Evolutionary conservation across 2,888 invertebrate genomes (phyloP).

Genomic region (Cryptocheilus praepositus): DNA sequence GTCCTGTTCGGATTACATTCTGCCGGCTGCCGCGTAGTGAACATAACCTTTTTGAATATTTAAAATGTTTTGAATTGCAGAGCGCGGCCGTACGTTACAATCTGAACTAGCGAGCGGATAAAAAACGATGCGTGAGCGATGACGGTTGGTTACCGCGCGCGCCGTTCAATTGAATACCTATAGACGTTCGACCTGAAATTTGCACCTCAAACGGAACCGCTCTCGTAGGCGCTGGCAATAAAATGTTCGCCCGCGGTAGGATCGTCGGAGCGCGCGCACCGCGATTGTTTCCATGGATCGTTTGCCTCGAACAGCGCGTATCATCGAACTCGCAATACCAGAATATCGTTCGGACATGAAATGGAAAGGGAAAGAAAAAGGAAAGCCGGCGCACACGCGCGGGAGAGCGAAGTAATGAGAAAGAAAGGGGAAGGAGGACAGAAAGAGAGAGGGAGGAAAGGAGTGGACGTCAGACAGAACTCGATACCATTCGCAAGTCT

Average conservation of each 20-base stretch:
- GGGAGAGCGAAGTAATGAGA: slow-evolving; percentile 6
- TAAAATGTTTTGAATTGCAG: no score
- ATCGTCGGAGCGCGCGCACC: not conserved
- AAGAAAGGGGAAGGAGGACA: not conserved
- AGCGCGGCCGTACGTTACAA: no score
- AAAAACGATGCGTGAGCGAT: no score
- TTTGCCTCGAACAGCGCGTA: slow-evolving; percentile 38
- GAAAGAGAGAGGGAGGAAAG: slow-evolving; percentile 14
- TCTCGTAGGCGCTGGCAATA: not conserved
- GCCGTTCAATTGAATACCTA: no score
- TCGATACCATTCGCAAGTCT: slow-evolving; percentile 68
- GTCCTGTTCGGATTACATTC: no score
- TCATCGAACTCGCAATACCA: slow-evolving; percentile 43
- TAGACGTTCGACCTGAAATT: no score
- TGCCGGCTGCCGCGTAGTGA: no score
- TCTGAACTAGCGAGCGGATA: no score
- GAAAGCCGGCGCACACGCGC: not conserved
- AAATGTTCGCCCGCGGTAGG: not conserved
- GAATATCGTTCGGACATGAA: slow-evolving; percentile 31
- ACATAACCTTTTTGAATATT: no score
- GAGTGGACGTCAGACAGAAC: slow-evolving; percentile 51
- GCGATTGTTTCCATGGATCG: slow-evolving; percentile 35
- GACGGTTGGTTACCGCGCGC: no score
- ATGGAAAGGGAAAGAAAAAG: not conserved
- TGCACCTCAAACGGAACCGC: no score